Evolutionary conservation across 2,113 vertebrate species (phyloP).

Genomic region (Pterophyllum scalare): DNA sequence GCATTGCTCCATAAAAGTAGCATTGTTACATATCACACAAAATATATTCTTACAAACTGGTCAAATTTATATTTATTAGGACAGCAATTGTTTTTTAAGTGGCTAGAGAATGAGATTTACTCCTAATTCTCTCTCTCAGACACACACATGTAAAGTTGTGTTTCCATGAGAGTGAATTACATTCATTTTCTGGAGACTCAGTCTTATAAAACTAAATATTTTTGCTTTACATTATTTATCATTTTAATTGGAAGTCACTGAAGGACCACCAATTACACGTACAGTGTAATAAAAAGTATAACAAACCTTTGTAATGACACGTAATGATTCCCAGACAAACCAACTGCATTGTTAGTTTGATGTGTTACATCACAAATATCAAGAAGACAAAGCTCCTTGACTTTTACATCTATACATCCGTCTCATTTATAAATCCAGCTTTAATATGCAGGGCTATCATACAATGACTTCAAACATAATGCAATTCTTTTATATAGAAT

Average conservation of each 20-base stretch:
- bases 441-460: not conserved
- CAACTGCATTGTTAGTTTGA: not conserved
- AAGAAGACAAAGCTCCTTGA: not conserved
- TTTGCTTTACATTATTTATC: not conserved
- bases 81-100: not conserved
- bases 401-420: not conserved
- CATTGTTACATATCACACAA: not conserved
- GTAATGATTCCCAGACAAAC: too few species aligned
- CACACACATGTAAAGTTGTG: accelerated
- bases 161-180: not conserved
- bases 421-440: not conserved
- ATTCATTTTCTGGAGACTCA: not conserved
- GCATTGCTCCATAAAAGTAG: not conserved
- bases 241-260: too few species aligned
- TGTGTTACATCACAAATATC: not conserved
- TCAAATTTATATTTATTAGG: not conserved
- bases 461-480: not conserved
- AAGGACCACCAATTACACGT: not conserved
- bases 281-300: not conserved
- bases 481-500: accelerated
- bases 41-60: not conserved
- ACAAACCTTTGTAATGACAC: not conserved
- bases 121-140: not conserved
- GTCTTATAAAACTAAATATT: not conserved
- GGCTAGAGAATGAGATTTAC: not conserved